These are phyloP conservation scores for Balaenoptera acutorostrata DNA, from an alignment of 2,113 vertebrate species.

Conservation along the genomic window DNA sequence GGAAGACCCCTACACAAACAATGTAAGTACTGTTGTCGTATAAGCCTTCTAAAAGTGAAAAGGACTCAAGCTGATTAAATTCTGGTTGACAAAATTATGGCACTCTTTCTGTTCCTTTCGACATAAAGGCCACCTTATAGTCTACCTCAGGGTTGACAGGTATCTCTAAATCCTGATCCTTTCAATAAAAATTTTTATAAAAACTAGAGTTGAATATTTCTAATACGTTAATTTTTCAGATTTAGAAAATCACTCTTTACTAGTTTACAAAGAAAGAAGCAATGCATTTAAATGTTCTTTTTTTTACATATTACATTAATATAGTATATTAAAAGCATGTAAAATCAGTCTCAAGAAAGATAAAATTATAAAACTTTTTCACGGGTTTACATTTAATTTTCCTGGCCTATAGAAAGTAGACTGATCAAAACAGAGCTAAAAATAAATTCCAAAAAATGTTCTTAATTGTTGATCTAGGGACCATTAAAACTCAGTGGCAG, in stretches of 20 bases:
- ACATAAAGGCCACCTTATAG: not conserved
- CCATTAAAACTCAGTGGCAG: not conserved
- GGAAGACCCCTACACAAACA: not conserved
- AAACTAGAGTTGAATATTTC: not conserved
- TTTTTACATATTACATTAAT: not conserved
- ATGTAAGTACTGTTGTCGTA: not conserved
- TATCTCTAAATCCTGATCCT: not conserved
- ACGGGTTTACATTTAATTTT: not conserved
- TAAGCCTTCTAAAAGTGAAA: slow-evolving; percentile 2
- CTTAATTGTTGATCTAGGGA: not conserved
- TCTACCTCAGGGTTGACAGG: not conserved
- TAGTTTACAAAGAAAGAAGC: slow-evolving; percentile 1
- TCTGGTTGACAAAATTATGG: not conserved
- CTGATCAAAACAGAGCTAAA: not conserved
- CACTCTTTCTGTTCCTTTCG: slow-evolving; percentile 3
- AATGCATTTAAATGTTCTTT: not conserved
- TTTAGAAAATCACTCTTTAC: not conserved
- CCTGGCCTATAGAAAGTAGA: not conserved
- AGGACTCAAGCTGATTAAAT: not conserved
- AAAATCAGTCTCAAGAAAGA: slow-evolving; percentile 4
- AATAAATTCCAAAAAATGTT: not conserved
- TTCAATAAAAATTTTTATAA: slow-evolving; percentile 22
- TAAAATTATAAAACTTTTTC: not conserved
- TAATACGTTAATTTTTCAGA: not conserved
- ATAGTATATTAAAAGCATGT: not conserved